Percentiles rank a stretch among this genome's conserved stretches.
Conservation (phyloP, 1,140 invertebrate genomes). For the Drosophila suzukii region DNA sequence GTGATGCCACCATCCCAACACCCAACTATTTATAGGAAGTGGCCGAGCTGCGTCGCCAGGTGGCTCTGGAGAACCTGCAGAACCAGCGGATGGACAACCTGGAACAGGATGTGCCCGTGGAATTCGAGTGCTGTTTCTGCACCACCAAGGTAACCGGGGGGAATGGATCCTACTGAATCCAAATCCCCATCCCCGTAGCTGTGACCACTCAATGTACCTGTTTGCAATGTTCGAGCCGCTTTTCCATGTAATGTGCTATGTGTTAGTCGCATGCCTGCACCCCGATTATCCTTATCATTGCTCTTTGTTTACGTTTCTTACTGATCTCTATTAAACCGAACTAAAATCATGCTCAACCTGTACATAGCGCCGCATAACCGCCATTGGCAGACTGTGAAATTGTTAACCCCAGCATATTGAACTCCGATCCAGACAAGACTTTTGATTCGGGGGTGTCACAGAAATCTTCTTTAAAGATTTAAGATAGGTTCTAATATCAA, state of each 20-base stretch:
- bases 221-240: conserved; percentile 28
- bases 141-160: conserved; percentile 91
- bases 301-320: conserved; percentile 37
- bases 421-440: conserved; percentile 17
- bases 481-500: no score
- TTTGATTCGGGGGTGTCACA: conserved; percentile 12
- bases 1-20: conserved; percentile 65
- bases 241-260: conserved; percentile 37
- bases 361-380: conserved; percentile 32
- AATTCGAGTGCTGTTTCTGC: conserved; percentile 98
- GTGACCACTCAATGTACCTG: conserved; percentile 24
- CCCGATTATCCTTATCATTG: conserved; percentile 23
- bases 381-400: conserved; percentile 47
- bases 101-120: conserved; percentile 93
- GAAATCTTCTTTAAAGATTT: no score
- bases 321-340: conserved; percentile 13
- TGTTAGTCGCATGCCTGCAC: conserved; percentile 58
- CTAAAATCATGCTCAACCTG: conserved; percentile 22
- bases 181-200: conserved; percentile 13
- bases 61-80: conserved; percentile 84
- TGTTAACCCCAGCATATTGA: conserved; percentile 31
- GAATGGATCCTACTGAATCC: conserved; percentile 10
- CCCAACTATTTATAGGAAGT: conserved; percentile 83
- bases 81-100: conserved; percentile 87
- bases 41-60: conserved; percentile 83